These are phyloP conservation scores for Zeus faber DNA, from an alignment of 2,113 vertebrate species.

Conservation along the genomic window DNA sequence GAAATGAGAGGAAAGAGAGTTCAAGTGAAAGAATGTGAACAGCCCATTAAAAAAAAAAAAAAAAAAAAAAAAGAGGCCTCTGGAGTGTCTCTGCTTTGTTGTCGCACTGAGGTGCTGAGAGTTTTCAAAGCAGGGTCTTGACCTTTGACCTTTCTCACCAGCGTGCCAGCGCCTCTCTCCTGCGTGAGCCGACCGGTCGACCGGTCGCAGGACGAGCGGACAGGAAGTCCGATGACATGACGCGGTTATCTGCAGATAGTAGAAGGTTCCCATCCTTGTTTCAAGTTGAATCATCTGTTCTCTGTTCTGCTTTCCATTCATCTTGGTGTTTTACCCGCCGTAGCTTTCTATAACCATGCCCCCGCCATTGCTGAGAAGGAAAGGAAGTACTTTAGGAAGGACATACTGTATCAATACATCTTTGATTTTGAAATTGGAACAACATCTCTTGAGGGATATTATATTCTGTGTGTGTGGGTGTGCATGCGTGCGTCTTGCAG, in stretches of 20 bases:
- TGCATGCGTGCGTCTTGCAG: background rate
- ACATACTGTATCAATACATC: background rate
- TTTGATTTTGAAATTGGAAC: background rate
- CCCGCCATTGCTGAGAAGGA: background rate
- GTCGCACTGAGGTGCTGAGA: conserved; percentile 44
- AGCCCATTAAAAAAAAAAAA: conserved; percentile 18
- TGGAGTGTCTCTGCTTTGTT: conserved; percentile 16
- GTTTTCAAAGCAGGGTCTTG: conserved; percentile 27
- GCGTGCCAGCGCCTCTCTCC: conserved; percentile 26
- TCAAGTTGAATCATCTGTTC: background rate
- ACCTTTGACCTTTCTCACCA: conserved; percentile 50
- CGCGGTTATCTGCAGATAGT: background rate
- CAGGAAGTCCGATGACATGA: background rate
- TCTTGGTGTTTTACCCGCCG: background rate
- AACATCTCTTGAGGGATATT: too few species aligned
- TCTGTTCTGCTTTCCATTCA: background rate
- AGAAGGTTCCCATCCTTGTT: background rate
- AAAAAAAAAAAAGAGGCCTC: conserved; percentile 18
- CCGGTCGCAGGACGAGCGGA: background rate
- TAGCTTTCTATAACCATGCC: background rate
- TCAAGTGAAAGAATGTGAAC: conserved; percentile 19
- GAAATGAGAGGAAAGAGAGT: too few species aligned
- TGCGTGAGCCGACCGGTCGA: conserved; percentile 12
- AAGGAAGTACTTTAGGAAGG: background rate
- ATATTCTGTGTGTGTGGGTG: too few species aligned